These are phyloP conservation scores for Polyommatus icarus DNA, from an alignment of 2,888 invertebrate species.

Conservation along the genomic window DNA sequence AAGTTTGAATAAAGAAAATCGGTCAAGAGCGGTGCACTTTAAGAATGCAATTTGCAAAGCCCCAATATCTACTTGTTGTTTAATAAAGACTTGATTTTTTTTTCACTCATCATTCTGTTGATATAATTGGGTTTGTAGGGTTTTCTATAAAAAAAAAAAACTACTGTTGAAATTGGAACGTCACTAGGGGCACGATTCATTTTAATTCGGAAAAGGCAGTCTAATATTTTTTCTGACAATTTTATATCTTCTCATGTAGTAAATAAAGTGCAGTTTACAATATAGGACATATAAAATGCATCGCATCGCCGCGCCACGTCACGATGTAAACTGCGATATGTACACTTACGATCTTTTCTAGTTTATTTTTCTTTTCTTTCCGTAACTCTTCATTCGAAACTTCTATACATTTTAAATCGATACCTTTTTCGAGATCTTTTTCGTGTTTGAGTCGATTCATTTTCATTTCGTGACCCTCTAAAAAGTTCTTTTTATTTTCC, in stretches of 20 bases:
- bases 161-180: too few relatives aligned
- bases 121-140: background rate
- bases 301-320: too few relatives aligned
- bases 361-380: slow-evolving; percentile 53
- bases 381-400: slow-evolving; percentile 56
- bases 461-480: slow-evolving; percentile 63
- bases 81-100: background rate
- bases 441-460: slow-evolving; percentile 51
- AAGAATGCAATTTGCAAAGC: slow-evolving; percentile 1
- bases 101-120: background rate
- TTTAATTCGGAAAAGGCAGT: too few relatives aligned
- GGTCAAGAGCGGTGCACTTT: background rate
- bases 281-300: too few relatives aligned
- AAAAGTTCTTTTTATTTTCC: slow-evolving; percentile 61
- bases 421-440: slow-evolving; percentile 55
- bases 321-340: background rate
- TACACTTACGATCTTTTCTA: slow-evolving; percentile 56
- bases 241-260: too few relatives aligned
- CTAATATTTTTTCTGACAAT: too few relatives aligned
- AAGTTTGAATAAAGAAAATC: slow-evolving; percentile 5
- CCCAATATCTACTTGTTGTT: background rate
- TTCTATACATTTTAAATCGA: slow-evolving; percentile 58
- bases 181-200: too few relatives aligned
- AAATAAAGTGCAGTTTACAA: too few relatives aligned
- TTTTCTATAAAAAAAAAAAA: background rate